Evolutionary conservation across 2,888 invertebrate species (phyloP).

Genomic region (Xestoiulus laeticollis): DNA sequence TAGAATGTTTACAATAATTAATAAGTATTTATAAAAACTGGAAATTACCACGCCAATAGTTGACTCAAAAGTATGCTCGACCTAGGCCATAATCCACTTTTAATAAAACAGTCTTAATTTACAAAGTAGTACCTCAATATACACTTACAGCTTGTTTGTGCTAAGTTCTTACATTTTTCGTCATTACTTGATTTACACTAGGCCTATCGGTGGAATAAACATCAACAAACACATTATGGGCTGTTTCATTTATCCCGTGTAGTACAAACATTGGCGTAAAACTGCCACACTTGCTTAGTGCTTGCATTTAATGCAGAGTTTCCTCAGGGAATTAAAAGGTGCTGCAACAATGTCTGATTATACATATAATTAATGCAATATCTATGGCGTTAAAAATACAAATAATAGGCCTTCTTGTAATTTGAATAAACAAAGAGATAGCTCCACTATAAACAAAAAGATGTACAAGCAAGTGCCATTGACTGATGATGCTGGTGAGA

Average conservation of each 20-base stretch:
- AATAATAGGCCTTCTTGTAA: not conserved
- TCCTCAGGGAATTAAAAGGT: not conserved
- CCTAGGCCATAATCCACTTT: not conserved
- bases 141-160: constrained; percentile 2
- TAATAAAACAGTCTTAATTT: constrained; percentile 22
- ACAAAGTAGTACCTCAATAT: constrained; percentile 27
- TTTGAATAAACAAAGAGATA: not conserved
- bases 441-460: not conserved
- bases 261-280: not conserved
- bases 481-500: not conserved
- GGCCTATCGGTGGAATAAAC: not conserved
- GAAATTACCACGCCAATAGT: not conserved
- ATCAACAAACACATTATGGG: not conserved
- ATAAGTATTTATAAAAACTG: not conserved
- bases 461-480: not conserved
- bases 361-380: constrained; percentile 19
- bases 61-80: not conserved
- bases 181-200: not conserved
- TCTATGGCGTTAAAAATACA: constrained; percentile 23
- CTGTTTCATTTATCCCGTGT: not conserved
- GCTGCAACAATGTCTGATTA: not conserved
- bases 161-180: not conserved
- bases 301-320: not conserved
- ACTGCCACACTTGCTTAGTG: not conserved
- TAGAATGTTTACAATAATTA: not conserved